Conservation (phyloP, 2,797 vertebrate genomes). For the Rhincodon typus region DNA sequence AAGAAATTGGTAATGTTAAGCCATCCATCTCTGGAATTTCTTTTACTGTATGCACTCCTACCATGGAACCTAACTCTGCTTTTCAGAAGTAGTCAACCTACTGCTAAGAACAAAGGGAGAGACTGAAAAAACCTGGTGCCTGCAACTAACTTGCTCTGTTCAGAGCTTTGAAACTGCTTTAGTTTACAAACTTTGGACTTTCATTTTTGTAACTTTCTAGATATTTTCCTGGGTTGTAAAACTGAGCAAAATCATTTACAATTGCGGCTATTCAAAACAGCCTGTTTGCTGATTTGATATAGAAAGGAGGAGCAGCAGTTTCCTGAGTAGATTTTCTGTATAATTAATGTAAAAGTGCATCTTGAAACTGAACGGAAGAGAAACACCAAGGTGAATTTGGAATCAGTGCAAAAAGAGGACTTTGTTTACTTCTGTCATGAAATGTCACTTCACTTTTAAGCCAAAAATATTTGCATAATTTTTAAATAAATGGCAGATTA, state of each 20-base stretch:
- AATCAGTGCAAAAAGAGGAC: not conserved
- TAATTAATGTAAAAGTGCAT: not conserved
- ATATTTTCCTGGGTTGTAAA: not conserved
- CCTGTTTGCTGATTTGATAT: not conserved
- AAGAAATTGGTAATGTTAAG: not conserved
- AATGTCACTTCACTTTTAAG: not conserved
- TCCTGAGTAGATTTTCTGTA: not conserved
- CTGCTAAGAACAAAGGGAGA: not conserved
- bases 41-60: not conserved
- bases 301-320: not conserved
- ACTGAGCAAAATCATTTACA: not conserved
- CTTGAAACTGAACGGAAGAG: not conserved
- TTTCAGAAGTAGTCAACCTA: not conserved
- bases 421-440: not conserved
- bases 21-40: not conserved
- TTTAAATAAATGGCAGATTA: not conserved
- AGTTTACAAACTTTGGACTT: not conserved
- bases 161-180: not conserved
- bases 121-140: not conserved
- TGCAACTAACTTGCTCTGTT: not conserved
- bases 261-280: not conserved
- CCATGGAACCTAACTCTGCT: not conserved
- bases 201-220: not conserved
- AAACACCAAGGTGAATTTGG: not conserved
- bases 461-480: not conserved